Percentiles rank a stretch among this genome's conserved stretches.
Evolutionary conservation across 2,888 invertebrate species (phyloP).

Genomic region (Apotomis betuletana): DNA sequence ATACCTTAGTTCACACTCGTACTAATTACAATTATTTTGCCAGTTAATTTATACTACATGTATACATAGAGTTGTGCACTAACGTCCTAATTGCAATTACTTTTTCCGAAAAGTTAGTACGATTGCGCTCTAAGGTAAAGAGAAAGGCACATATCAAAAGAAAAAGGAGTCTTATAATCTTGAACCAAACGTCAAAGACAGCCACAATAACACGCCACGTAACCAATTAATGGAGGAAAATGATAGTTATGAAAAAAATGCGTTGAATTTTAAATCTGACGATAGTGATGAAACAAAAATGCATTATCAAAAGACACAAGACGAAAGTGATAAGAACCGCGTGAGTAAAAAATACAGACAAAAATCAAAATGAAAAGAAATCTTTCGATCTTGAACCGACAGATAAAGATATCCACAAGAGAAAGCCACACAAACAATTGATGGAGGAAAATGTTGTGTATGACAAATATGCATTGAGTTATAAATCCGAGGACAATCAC

Average conservation of each 20-base stretch:
- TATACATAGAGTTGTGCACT: no score
- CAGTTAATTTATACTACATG: no score
- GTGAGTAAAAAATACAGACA: background rate
- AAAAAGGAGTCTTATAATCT: no score
- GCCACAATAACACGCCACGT: background rate
- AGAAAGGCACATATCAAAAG: background rate
- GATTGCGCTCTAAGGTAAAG: background rate
- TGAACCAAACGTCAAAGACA: background rate
- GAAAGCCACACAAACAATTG: background rate
- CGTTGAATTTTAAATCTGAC: background rate
- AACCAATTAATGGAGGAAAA: conserved; percentile 10
- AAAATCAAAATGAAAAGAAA: no score
- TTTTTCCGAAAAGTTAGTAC: no score
- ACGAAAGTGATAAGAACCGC: background rate
- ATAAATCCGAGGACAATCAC: background rate
- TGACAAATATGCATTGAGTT: background rate
- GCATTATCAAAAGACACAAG: background rate
- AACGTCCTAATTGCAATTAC: no score
- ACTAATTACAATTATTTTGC: no score
- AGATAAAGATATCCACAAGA: background rate
- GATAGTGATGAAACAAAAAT: background rate
- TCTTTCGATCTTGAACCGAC: no score
- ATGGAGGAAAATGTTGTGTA: background rate
- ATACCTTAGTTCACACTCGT: no score
- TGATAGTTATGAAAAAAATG: background rate